Evolutionary conservation across 1,140 invertebrate genomes (phyloP), one percentile per base, ranked within the genome.

Genomic region (Drosophila orosa): DNA sequence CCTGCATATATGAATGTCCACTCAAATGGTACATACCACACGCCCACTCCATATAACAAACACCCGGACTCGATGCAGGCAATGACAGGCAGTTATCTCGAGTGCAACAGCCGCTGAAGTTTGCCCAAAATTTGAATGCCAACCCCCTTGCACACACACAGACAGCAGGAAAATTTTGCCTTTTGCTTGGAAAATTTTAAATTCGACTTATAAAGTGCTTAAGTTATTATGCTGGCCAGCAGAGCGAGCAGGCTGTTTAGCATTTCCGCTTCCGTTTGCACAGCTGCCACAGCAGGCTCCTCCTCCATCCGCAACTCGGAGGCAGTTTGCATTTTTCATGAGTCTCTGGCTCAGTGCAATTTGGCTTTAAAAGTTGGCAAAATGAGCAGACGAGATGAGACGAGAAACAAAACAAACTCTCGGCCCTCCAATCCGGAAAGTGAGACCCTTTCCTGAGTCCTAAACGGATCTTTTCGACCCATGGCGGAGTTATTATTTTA

Each of bases 141-240:
- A 13, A 27, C 10, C n/a, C n/a, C n/a, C n/a, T n/a, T n/a, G n/a
- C n/a, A 4, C 17, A 33, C 19, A 29, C 3, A 24, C 6, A 24
- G 42, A 24, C 42, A 22, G 50, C 54, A 55, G 59, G 50, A 42
- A 22, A 69, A 27, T 47, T 25, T 5, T 47, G 45, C 45, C 15
- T 73, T 76, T 61, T 27, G 47, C 56, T 60, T 7, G 19, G 42
- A 60, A 82, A 69, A 78, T 67, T 80, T 83, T 63, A 80, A 76
- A 84, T 85, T 63, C 81, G 61, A 80, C 80, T 84, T 84, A 84
- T 74, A 79, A 82, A 84, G 76, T 80, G 61, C 81, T 85, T 84
- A 84, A 84, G 76, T 76, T 84, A 84, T 84, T 84, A 84, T 54
- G 80, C 60, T 63, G 56, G 58, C 55, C 44, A 58, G 45, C 45